Evolutionary conservation across 1,140 invertebrate genomes (phyloP), one percentile per base, ranked within the genome.

Genomic region (Drosophila sp.): DNA sequence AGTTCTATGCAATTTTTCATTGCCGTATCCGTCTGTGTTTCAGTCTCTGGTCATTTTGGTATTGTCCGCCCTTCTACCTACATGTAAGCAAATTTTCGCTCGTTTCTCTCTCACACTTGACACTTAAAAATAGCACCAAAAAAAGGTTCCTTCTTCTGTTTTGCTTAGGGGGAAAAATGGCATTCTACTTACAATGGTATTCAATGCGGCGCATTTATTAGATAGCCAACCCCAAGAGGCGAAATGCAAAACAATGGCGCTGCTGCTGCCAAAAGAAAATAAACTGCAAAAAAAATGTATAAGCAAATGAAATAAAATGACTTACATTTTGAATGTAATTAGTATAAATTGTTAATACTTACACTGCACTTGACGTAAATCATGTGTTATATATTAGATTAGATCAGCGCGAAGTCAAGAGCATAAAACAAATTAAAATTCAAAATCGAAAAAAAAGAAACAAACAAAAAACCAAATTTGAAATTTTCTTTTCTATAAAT

Each of bases 61-160:
- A 10, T 55, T 35, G 32, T 32, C 17, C 23, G 56, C 56, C 56
- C 56, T 58, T 70, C 73, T 62, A 27, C 60, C 3, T 62, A 62
- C 27, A 29, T 62, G 55, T 57, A 57, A 57, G 55, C 30, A 57
- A 32, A 57, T 57, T 57, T 57, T 58, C 33, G 33, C 32, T 25
- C 3, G 7, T 58, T 17, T 33, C 55, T 58, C 55, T 58, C 32
- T 58, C 56, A 33, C 44, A 27, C 44, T 27, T 50, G 44, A 25
- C 56, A 58, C 56, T 58, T 58, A 25, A 58, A 58, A 58, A 58
- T 58, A 58, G 56, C 56, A 58, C 56, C 56, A 58, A 58, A 58
- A 58, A 58, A 58, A 58, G 56, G 56, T 58, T 58, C 56, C 32
- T 38, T 58, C 55, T 25, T 32, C 32, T 47, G 17, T 33, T 4